Evolutionary conservation across 2,113 vertebrate species (phyloP).

Genomic region (Xenopus laevis): DNA sequence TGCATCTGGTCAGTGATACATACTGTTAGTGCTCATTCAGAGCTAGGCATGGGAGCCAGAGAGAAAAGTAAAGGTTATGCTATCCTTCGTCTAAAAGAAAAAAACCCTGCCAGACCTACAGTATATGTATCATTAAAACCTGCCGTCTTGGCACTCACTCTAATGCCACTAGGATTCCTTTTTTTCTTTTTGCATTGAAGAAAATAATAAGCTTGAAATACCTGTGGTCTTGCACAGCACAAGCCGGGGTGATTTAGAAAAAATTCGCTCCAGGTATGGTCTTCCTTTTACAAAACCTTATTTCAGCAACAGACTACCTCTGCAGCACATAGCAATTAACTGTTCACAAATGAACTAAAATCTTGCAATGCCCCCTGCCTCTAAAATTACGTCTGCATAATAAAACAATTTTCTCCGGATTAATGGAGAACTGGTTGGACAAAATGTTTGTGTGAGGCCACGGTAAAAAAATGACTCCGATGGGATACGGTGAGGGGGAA

Average conservation of each 20-base stretch:
- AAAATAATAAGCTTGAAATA: conserved; percentile 44
- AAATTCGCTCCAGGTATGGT: conserved; percentile 37
- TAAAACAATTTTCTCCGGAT: conserved; percentile 39
- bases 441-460: conserved; percentile 27
- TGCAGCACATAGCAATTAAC: conserved; percentile 37
- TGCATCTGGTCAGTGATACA: no score
- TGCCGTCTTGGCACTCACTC: conserved; percentile 31
- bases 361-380: conserved; percentile 13
- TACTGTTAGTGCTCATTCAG: no score
- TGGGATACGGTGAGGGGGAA: neutral
- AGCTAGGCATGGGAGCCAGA: neutral
- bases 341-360: conserved; percentile 40
- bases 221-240: conserved; percentile 34
- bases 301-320: conserved; percentile 24
- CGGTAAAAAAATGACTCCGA: conserved; percentile 23
- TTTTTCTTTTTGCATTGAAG: conserved; percentile 28
- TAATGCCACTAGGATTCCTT: conserved; percentile 32
- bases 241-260: conserved; percentile 35
- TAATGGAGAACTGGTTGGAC: conserved; percentile 25
- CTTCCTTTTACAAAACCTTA: conserved; percentile 43
- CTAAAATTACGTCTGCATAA: conserved; percentile 44
- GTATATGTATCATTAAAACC: conserved; percentile 31
- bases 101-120: conserved; percentile 11
- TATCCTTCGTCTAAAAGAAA: conserved; percentile 9
- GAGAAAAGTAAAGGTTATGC: conserved; percentile 25